Evolutionary conservation across 1,140 invertebrate genomes (phyloP).

Genomic region (Drosophila subobscura): DNA sequence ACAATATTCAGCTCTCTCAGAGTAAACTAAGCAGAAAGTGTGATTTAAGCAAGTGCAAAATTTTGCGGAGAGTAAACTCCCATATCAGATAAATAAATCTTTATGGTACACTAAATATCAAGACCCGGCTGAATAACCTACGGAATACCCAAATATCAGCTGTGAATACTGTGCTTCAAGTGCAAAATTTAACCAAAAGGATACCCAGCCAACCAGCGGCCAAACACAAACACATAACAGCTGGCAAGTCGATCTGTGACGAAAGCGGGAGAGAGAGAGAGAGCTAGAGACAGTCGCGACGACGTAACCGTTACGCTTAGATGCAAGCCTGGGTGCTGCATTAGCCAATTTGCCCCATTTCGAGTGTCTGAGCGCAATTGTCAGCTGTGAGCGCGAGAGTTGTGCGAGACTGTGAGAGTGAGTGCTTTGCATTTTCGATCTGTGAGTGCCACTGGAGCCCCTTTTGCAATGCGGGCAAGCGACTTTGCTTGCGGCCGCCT

Average conservation of each 20-base stretch:
- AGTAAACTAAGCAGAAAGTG: no score
- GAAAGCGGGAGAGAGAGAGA: constrained; percentile 25
- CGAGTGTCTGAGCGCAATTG: constrained; percentile 38
- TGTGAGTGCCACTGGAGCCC: constrained; percentile 5
- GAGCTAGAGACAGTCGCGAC: constrained; percentile 48
- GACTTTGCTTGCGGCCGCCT: constrained; percentile 46
- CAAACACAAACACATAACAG: constrained; percentile 13
- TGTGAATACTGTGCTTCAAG: constrained; percentile 9
- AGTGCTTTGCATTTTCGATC: constrained; percentile 21
- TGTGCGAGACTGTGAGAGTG: background rate
- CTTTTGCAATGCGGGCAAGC: constrained; percentile 39
- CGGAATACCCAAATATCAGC: constrained; percentile 1
- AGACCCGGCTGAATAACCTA: background rate
- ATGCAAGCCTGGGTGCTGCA: constrained; percentile 67
- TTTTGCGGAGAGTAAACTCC: no score
- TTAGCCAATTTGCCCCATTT: constrained; percentile 66
- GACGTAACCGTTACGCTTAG: constrained; percentile 78
- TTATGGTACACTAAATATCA: background rate
- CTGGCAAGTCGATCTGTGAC: constrained; percentile 15
- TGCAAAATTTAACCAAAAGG: constrained; percentile 24
- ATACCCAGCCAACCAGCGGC: constrained; percentile 10
- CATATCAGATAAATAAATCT: no score
- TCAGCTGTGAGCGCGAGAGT: background rate
- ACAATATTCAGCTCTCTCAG: no score
- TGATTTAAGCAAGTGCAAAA: no score